These are phyloP conservation scores for Silurus glanis DNA, from an alignment of 2,113 vertebrate genomes.

Conservation along the genomic window DNA sequence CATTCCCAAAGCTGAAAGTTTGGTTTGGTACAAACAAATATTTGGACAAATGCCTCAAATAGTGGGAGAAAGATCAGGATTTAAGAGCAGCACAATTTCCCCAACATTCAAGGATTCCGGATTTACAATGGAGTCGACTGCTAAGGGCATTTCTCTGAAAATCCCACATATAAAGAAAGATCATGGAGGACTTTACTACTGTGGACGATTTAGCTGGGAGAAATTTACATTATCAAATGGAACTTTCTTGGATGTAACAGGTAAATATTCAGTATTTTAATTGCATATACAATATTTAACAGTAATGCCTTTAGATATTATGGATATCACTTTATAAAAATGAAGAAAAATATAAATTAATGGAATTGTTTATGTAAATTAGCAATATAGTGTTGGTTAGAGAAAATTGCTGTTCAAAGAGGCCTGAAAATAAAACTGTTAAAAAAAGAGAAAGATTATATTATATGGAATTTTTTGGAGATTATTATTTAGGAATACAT, in stretches of 20 bases:
- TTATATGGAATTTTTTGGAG: not conserved
- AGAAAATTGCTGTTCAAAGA: not conserved
- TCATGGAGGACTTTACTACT: constrained; percentile 17
- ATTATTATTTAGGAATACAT: not conserved
- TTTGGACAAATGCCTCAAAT: constrained; percentile 12
- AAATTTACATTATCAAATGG: not conserved
- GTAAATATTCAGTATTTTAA: not conserved
- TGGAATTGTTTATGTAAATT: not conserved
- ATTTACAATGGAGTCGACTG: not conserved
- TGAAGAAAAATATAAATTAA: not conserved
- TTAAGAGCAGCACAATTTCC: not conserved
- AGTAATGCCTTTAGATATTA: not conserved
- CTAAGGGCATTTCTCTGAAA: not conserved
- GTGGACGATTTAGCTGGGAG: not conserved
- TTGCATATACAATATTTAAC: not conserved
- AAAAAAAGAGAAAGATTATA: not conserved
- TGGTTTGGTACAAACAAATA: not conserved
- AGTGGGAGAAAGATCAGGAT: not conserved
- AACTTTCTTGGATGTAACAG: not conserved
- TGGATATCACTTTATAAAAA: not conserved
- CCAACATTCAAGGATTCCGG: not conserved
- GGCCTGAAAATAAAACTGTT: not conserved
- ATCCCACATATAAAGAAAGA: not conserved
- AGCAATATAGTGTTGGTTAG: not conserved
- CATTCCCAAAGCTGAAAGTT: not conserved